Percentiles rank a stretch among this genome's conserved stretches.
Evolutionary conservation across 1,140 invertebrate species (phyloP).

Genomic region (Hylyphantes graminicola): DNA sequence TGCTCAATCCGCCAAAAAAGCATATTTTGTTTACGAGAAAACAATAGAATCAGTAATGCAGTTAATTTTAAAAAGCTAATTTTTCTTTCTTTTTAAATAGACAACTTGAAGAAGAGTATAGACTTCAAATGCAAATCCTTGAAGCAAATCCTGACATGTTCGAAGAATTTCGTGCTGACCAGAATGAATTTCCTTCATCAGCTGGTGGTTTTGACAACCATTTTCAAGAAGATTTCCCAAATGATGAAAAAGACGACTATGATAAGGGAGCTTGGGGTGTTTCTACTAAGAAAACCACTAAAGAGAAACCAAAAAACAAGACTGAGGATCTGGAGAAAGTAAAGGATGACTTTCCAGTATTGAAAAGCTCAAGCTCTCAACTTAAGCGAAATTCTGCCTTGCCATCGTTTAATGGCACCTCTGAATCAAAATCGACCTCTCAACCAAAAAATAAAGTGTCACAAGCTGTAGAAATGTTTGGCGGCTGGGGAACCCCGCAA

Average conservation of each 20-base stretch:
- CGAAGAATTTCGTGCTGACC: conserved; percentile 6
- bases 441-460: not conserved
- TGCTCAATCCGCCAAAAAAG: no score
- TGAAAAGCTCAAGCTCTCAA: no score
- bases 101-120: conserved; percentile 19
- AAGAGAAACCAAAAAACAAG: not conserved
- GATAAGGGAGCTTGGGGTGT: not conserved
- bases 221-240: not conserved
- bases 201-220: not conserved
- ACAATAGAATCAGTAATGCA: no score
- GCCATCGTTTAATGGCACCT: not conserved
- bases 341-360: not conserved
- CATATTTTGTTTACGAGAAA: no score
- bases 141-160: not conserved
- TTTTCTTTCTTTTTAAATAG: conserved; percentile 4
- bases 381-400: not conserved
- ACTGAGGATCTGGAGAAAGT: not conserved
- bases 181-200: not conserved
- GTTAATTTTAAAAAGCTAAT: not conserved
- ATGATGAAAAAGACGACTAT: not conserved
- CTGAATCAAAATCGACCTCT: no score
- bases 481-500: conserved; percentile 8
- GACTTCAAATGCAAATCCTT: not conserved
- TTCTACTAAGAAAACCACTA: not conserved
- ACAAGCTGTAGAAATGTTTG: conserved; percentile 32